phyloP scores from a whole-genome alignment of 2,888 invertebrate genomes.

The Theristus sp. region DNA sequence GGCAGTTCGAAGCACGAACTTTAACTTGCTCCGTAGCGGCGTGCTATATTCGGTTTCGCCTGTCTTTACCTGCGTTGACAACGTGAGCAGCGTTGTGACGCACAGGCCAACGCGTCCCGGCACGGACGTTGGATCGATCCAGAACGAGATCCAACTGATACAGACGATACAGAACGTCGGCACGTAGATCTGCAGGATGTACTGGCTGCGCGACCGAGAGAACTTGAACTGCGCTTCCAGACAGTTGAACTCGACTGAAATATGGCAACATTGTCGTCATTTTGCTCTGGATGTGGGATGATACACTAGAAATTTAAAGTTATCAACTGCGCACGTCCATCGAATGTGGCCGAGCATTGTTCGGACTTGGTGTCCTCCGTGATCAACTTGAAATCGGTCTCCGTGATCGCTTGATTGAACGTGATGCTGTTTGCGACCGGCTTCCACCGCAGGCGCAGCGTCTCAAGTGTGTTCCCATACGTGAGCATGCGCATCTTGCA shows the following conservation, averaged over 20 bases:
- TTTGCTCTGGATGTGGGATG: too few species aligned
- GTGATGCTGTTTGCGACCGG: neutral
- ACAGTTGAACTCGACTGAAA: neutral
- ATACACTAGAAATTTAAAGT: too few species aligned
- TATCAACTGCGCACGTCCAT: too few species aligned
- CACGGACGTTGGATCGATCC: slow-evolving; percentile 5
- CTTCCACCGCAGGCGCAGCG: neutral
- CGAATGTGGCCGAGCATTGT: too few species aligned
- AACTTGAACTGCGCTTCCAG: neutral
- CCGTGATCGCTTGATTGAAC: neutral
- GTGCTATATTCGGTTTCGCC: too few species aligned
- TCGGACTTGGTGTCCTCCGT: too few species aligned
- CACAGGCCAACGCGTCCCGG: slow-evolving; percentile 3
- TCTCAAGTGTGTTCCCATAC: neutral
- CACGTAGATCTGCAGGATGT: neutral
- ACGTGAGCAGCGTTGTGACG: slow-evolving; percentile 1
- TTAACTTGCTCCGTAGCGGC: too few species aligned
- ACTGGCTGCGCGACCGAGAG: neutral
- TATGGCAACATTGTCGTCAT: too few species aligned
- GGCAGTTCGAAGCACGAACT: too few species aligned
- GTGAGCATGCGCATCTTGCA: neutral
- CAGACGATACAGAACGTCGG: too few species aligned
- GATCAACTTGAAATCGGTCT: neutral
- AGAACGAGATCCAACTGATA: slow-evolving; percentile 5
- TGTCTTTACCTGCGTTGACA: neutral